A percentile compares a stretch with the other conserved stretches of the same genome.
phyloP scores from a whole-genome alignment of 2,113 vertebrate species.

The Apteryx owenii region DNA sequence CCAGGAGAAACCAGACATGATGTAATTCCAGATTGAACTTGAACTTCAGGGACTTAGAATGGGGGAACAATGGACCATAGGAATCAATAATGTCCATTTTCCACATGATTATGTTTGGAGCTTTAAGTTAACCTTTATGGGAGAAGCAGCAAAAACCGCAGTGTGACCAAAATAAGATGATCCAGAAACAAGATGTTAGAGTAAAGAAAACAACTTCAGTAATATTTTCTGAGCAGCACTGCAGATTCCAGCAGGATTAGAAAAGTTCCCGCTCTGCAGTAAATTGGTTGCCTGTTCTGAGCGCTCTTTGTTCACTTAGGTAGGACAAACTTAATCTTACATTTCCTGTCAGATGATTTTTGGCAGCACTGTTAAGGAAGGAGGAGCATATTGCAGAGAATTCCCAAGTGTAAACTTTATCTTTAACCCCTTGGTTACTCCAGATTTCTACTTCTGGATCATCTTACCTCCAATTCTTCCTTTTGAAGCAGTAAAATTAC shows the following conservation, averaged over 20 bases:
- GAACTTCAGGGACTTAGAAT: conserved; percentile 88
- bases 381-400: conserved; percentile 73
- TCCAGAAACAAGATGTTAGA: conserved; percentile 77
- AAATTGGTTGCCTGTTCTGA: conserved; percentile 84
- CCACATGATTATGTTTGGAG: conserved; percentile 86
- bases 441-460: neutral
- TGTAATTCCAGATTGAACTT: conserved; percentile 92
- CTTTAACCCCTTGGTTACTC: conserved; percentile 79
- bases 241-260: conserved; percentile 83
- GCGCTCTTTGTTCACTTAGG: conserved; percentile 94
- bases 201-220: conserved; percentile 76
- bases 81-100: conserved; percentile 89
- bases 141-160: conserved; percentile 74
- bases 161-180: conserved; percentile 74
- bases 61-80: conserved; percentile 87
- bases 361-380: conserved; percentile 80
- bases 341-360: conserved; percentile 97
- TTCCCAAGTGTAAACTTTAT: conserved; percentile 67
- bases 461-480: neutral
- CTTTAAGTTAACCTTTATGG: conserved; percentile 82
- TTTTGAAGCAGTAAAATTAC: neutral
- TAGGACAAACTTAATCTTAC: conserved; percentile 97
- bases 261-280: conserved; percentile 79
- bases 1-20: conserved; percentile 94
- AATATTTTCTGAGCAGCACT: conserved; percentile 75